Base-by-base conservation (phyloP, 2,797 vertebrate genomes). In the Eulemur albifrons region DNA sequence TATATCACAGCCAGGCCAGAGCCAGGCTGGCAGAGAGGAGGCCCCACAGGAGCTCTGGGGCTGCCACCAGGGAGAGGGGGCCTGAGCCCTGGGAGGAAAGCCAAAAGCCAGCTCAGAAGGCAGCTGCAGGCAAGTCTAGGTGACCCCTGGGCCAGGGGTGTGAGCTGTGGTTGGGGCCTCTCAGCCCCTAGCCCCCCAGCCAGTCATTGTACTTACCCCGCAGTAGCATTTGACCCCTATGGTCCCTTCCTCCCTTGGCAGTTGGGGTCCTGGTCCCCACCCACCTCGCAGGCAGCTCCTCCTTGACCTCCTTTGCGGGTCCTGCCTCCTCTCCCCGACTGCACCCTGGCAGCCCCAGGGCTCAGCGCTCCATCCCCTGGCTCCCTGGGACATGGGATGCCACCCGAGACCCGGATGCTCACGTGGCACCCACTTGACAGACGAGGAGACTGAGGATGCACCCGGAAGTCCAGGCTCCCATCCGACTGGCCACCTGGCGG, bases 1-100 rank as follows among this genome's bases (percentile, higher is more conserved):
- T 97, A 97, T 77, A 67, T 52, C 93, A 87, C 77, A 54, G 88
- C 77, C 17, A n/a, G 52, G 65, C 88, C 72, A 45, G 59, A 38
- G 77, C 81, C 80, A 54, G 72, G 84, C 80, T 7, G 79, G 50
- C 43, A 45, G 32, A 25, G n/a, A 48, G 4, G 76, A 87, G 52
- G 77, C 73, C 76, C 63, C 21, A 0, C 7, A 11, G 54, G 61
- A 73, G 43, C 38, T 79, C 67, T 5, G n/a, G 23, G 18, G n/a
- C 63, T 81, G 70, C 70, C 13, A 0, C 50, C 0, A 45, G 43
- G 54, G 67, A 35, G n/a, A 75, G 50, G 40, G 21, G 5, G 4
- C 52, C 84, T 14, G 43, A 86, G 43, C 38, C 21, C 67, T 15
- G n/a, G 8, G 25, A 57, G 27, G 6, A 2, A 9, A 27, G 54